Evolutionary conservation across 2,888 invertebrate genomes (phyloP).

Genomic region (Clusia tigrina): DNA sequence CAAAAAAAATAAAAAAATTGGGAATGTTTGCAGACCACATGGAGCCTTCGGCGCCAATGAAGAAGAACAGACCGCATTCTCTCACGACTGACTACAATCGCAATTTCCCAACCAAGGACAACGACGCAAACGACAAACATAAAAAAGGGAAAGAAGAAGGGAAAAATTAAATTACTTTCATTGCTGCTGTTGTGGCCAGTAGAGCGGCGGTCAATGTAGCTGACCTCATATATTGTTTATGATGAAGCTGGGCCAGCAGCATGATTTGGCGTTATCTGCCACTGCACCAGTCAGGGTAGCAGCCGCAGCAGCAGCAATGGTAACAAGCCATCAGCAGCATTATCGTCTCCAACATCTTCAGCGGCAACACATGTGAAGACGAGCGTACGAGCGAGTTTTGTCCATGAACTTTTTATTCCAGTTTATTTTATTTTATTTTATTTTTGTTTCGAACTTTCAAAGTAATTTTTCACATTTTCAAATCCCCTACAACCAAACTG

Average conservation of each 20-base stretch:
- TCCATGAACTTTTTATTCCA: constrained; percentile 2
- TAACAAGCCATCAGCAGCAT: background rate
- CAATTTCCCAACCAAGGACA: background rate
- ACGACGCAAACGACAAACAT: background rate
- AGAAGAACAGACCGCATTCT: background rate
- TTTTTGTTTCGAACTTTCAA: background rate
- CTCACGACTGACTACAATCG: too few relatives aligned
- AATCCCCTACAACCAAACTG: background rate
- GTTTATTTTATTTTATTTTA: background rate
- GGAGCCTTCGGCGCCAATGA: background rate
- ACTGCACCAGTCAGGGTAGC: background rate
- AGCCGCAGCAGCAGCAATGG: background rate
- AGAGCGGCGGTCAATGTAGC: background rate
- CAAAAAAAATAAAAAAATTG: too few relatives aligned
- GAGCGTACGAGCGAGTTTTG: background rate
- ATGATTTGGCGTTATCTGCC: constrained; percentile 5
- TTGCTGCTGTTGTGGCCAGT: too few relatives aligned
- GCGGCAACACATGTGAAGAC: background rate
- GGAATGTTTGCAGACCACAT: background rate
- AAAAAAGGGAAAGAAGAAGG: background rate
- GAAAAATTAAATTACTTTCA: background rate
- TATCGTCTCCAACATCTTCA: constrained; percentile 1
- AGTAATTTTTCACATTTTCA: constrained; percentile 2
- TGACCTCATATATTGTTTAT: constrained; percentile 8
- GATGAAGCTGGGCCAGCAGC: background rate